These are phyloP conservation scores for Cyclargus thomasi DNA, from an alignment of 1,140 invertebrate species.

Conservation along the genomic window DNA sequence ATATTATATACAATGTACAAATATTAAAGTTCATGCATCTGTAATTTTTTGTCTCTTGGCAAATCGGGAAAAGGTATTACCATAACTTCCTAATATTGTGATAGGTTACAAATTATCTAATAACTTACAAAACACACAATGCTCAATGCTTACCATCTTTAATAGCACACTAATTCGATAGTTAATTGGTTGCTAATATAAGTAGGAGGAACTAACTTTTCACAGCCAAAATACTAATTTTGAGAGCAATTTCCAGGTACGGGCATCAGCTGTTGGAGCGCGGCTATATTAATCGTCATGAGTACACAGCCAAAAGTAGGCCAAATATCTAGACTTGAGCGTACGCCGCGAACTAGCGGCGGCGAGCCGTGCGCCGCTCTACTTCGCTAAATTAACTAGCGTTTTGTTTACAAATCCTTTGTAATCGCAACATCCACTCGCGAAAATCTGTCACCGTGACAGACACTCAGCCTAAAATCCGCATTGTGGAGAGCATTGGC, in stretches of 20 bases:
- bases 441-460: slow-evolving; percentile 59
- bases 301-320: slow-evolving; percentile 66
- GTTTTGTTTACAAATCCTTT: slow-evolving; percentile 61
- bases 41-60: not conserved
- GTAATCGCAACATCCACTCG: slow-evolving; percentile 34
- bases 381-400: slow-evolving; percentile 37
- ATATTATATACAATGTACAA: not conserved
- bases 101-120: slow-evolving; percentile 10
- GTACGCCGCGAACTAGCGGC: slow-evolving; percentile 40
- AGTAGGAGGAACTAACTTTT: not conserved
- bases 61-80: too few relatives aligned
- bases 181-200: not conserved
- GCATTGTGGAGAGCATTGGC: slow-evolving; percentile 37
- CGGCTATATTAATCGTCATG: slow-evolving; percentile 67
- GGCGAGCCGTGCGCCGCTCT: slow-evolving; percentile 39
- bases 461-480: slow-evolving; percentile 42
- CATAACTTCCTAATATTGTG: not conserved
- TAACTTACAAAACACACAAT: slow-evolving; percentile 5
- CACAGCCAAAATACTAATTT: not conserved
- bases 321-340: slow-evolving; percentile 62
- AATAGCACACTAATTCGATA: not conserved
- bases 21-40: not conserved
- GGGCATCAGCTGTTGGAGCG: slow-evolving; percentile 67
- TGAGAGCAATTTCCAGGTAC: slow-evolving; percentile 27
- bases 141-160: not conserved